phyloP scores from a whole-genome alignment of 2,888 invertebrate genomes.

The Orgyia antiqua region DNA sequence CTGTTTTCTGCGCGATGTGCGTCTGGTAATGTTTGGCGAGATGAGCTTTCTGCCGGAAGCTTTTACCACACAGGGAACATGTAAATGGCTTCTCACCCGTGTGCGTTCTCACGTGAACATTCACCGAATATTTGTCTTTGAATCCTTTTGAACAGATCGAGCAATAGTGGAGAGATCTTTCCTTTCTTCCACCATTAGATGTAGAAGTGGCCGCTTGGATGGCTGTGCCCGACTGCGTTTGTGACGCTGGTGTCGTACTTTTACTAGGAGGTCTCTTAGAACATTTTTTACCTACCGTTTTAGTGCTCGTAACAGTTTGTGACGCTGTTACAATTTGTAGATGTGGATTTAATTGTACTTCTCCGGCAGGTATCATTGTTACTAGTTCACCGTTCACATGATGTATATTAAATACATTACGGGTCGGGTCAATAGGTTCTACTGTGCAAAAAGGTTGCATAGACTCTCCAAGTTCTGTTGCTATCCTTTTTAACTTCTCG shows the following conservation, averaged over 20 bases:
- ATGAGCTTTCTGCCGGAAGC: constrained; percentile 94
- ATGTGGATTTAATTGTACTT: constrained; percentile 68
- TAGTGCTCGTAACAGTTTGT: constrained; percentile 80
- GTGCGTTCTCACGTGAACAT: constrained; percentile 98
- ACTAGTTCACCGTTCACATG: constrained; percentile 69
- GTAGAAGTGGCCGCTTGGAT: constrained; percentile 78
- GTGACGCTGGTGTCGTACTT: constrained; percentile 63
- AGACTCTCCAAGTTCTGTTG: constrained; percentile 88
- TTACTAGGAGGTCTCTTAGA: constrained; percentile 78
- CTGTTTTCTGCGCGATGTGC: constrained; percentile 91
- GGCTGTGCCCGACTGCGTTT: constrained; percentile 52
- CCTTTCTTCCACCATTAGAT: constrained; percentile 87
- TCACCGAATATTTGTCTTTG: constrained; percentile 97
- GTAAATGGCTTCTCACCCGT: constrained; percentile 98
- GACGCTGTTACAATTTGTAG: constrained; percentile 78
- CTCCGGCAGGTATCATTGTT: constrained; percentile 68
- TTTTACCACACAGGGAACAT: constrained; percentile 95
- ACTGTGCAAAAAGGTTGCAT: constrained; percentile 84
- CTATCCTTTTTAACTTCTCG: constrained; percentile 90
- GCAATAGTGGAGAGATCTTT: constrained; percentile 93
- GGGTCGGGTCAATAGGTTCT: constrained; percentile 71
- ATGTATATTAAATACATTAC: constrained; percentile 75
- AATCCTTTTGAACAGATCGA: constrained; percentile 96
- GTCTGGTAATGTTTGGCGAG: constrained; percentile 96
- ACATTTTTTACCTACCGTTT: constrained; percentile 83